Conservation (phyloP, 2,113 vertebrate species). For the Pachycephala philippinensis region DNA sequence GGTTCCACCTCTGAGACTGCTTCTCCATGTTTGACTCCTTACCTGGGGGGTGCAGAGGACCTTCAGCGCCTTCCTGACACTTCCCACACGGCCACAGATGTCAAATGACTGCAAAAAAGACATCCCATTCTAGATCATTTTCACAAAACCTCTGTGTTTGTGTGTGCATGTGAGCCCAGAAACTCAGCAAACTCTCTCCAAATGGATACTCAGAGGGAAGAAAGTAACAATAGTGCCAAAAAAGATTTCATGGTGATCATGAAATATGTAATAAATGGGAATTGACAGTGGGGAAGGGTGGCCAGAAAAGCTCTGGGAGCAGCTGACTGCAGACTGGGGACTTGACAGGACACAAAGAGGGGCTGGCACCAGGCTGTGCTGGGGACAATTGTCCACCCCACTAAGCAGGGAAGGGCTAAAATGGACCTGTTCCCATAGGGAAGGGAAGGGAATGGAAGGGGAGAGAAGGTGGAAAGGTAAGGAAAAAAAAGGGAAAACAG, state of each 20-base stretch:
- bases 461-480: too few species aligned
- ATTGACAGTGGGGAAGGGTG: background rate
- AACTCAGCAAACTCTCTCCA: background rate
- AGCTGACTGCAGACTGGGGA: background rate
- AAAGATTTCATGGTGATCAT: background rate
- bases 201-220: background rate
- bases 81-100: conserved; percentile 88
- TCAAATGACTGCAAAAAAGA: conserved; percentile 86
- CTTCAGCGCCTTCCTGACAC: conserved; percentile 85
- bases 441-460: background rate
- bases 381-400: background rate
- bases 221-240: background rate
- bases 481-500: background rate
- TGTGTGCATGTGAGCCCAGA: background rate
- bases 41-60: conserved; percentile 92
- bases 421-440: background rate
- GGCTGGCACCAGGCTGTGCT: background rate
- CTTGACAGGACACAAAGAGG: background rate
- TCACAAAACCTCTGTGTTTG: background rate
- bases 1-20: background rate
- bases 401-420: background rate
- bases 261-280: background rate
- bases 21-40: background rate
- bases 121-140: background rate
- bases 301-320: background rate